Evolutionary conservation across 2,113 vertebrate species (phyloP).

Genomic region (Chauna torquata): DNA sequence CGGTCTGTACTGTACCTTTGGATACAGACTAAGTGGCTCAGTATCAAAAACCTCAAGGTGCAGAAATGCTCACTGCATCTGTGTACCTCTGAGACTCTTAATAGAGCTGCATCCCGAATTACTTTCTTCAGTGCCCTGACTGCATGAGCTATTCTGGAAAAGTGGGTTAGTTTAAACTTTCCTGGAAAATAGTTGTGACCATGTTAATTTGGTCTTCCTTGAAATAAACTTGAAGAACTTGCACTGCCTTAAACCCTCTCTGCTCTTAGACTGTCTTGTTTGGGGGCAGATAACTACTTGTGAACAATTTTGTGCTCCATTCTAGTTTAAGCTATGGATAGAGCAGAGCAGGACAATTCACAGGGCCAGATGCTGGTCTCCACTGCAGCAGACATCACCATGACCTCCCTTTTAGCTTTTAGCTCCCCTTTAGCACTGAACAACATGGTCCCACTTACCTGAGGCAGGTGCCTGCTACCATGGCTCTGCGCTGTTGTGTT

Average conservation of each 20-base stretch:
- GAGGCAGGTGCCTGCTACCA: neutral
- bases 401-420: too few relatives aligned
- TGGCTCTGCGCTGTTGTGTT: neutral
- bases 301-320: neutral
- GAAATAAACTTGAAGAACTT: neutral
- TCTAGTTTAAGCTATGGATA: neutral
- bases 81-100: neutral
- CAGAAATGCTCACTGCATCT: neutral
- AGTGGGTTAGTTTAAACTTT: neutral
- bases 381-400: neutral
- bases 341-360: neutral
- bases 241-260: neutral
- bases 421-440: neutral
- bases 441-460: neutral
- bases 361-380: neutral
- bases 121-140: neutral
- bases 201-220: neutral
- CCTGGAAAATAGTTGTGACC: neutral
- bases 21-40: neutral
- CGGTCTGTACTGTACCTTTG: neutral
- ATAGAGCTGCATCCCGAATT: neutral
- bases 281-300: neutral
- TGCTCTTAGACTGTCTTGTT: neutral
- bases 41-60: neutral
- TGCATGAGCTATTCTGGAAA: neutral